Percentiles rank a stretch among this genome's conserved stretches.
Evolutionary conservation across 1,140 invertebrate genomes (phyloP).

Genomic region (Maniola jurtina): DNA sequence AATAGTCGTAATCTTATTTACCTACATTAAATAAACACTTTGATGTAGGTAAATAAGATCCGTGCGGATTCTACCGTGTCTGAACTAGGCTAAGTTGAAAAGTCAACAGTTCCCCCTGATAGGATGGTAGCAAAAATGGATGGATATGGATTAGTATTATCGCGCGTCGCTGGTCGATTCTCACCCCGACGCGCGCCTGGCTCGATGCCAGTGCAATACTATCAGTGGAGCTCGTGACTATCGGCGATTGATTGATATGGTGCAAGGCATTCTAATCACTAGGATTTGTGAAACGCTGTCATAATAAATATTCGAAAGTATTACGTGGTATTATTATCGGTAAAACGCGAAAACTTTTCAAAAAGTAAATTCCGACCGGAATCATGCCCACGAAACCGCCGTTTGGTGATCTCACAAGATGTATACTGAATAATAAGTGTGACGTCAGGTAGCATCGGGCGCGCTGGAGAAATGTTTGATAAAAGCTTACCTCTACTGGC

Average conservation of each 20-base stretch:
- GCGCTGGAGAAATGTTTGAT: too few relatives aligned
- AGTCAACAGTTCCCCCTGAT: not conserved
- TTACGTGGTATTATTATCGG: not conserved
- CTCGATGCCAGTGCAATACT: conserved; percentile 21
- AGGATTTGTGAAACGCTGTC: not conserved
- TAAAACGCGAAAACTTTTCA: not conserved
- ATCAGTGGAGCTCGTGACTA: conserved; percentile 21
- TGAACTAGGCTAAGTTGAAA: too few relatives aligned
- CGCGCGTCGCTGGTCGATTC: conserved; percentile 2
- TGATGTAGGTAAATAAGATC: too few relatives aligned
- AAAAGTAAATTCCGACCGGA: too few relatives aligned
- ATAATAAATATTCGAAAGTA: not conserved
- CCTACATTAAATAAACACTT: too few relatives aligned
- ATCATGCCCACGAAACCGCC: too few relatives aligned
- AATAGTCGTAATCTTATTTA: too few relatives aligned
- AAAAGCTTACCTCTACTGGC: too few relatives aligned
- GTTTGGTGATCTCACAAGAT: too few relatives aligned
- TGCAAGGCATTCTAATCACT: conserved; percentile 7
- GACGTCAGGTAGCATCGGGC: too few relatives aligned
- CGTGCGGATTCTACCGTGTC: not conserved
- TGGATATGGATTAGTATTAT: conserved; percentile 23
- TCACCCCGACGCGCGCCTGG: conserved; percentile 18
- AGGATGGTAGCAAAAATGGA: conserved; percentile 10
- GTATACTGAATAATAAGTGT: too few relatives aligned
- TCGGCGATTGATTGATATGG: conserved; percentile 23